phyloP scores from a whole-genome alignment of 2,113 vertebrate species.

The Scatophagus argus region DNA sequence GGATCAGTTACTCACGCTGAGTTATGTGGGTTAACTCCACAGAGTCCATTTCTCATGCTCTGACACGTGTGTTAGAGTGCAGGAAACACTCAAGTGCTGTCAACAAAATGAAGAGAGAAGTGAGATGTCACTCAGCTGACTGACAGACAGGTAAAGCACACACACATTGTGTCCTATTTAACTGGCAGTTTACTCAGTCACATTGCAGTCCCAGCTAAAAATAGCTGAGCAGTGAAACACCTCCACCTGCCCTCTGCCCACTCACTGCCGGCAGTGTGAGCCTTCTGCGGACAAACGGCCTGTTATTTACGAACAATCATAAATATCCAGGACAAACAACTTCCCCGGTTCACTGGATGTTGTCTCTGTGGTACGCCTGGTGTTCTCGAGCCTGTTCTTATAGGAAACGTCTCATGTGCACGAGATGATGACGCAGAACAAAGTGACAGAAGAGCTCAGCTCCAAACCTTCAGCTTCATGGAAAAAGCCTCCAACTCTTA shows the following conservation, averaged over 20 bases:
- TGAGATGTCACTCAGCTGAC: not conserved
- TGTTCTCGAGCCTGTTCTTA: not conserved
- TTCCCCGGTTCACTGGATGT: not conserved
- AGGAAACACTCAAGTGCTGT: not conserved
- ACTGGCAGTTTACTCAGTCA: not conserved
- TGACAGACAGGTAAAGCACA: not conserved
- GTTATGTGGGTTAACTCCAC: slow-evolving; percentile 53
- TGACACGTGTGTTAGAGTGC: slow-evolving; percentile 2
- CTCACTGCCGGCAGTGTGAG: not conserved
- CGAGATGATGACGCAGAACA: too few species aligned
- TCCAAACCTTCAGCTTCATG: not conserved
- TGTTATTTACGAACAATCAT: slow-evolving; percentile 39
- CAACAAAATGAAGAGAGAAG: slow-evolving; percentile 22
- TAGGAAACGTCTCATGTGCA: too few species aligned
- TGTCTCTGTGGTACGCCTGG: not conserved
- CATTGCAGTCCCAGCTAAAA: not conserved
- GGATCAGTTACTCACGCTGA: slow-evolving; percentile 37
- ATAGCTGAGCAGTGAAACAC: slow-evolving; percentile 18
- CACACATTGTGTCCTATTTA: not conserved
- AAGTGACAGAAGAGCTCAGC: too few species aligned
- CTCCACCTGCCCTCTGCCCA: slow-evolving; percentile 39
- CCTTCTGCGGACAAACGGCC: slow-evolving; percentile 7
- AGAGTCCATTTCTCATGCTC: slow-evolving; percentile 25
- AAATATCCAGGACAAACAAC: slow-evolving; percentile 18
- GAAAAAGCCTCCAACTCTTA: too few species aligned